Percentiles rank a stretch among this genome's conserved stretches.
phyloP scores from a whole-genome alignment of 2,113 vertebrate species.

The Protomyctophum bolini region DNA sequence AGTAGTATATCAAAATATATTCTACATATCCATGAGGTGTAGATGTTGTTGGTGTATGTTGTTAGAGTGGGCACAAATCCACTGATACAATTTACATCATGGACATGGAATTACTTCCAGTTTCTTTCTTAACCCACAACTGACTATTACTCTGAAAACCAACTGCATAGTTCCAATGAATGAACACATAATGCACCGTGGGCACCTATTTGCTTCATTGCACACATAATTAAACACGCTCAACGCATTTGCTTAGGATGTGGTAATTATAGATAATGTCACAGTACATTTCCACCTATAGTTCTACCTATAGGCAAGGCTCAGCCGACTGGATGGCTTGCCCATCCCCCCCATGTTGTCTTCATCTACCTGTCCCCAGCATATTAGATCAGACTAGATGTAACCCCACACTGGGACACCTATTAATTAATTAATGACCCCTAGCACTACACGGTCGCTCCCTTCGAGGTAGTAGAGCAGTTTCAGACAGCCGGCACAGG shows the following conservation, averaged over 20 bases:
- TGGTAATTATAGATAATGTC: conserved; percentile 32
- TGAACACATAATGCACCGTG: not conserved
- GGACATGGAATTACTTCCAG: no score
- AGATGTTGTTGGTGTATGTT: no score
- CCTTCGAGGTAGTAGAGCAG: conserved; percentile 33
- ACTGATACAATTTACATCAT: no score
- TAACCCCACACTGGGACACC: conserved; percentile 77
- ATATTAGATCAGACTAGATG: conserved; percentile 62
- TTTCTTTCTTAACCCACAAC: no score
- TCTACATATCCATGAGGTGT: no score
- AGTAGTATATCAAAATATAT: no score
- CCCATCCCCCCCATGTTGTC: conserved; percentile 55
- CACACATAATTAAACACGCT: not conserved
- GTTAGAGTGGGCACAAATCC: no score
- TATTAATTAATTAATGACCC: conserved; percentile 83
- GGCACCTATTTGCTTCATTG: not conserved
- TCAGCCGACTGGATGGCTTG: conserved; percentile 27
- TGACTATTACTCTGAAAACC: no score
- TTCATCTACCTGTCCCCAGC: conserved; percentile 55
- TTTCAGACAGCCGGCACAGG: conserved; percentile 40
- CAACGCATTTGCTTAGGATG: conserved; percentile 15
- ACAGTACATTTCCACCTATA: conserved; percentile 25
- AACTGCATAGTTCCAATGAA: no score
- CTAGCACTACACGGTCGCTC: conserved; percentile 51
- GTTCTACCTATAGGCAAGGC: conserved; percentile 49